Conservation (phyloP, 2,888 invertebrate species). For the Chymomyza caudatula region DNA sequence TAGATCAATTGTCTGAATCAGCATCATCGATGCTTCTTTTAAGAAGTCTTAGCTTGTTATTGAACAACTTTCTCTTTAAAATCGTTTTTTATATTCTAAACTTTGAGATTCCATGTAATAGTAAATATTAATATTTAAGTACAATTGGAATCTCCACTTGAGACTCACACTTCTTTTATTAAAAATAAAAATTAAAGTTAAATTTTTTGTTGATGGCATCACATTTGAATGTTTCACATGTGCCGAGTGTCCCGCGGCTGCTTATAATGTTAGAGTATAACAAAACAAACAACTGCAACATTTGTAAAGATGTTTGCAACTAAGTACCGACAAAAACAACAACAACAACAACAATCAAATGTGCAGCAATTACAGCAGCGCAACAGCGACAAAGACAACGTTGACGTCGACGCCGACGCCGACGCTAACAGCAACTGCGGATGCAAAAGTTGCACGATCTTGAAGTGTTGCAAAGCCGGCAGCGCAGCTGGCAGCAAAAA, state of each 20-base stretch:
- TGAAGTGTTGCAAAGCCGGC: conserved; percentile 8
- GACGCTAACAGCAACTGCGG: conserved; percentile 40
- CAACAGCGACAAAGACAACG: conserved; percentile 6
- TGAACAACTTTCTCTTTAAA: too few species aligned
- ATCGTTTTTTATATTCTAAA: too few species aligned
- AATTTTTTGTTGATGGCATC: too few species aligned
- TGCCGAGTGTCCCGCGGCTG: neutral
- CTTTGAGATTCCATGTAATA: too few species aligned
- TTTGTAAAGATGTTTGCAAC: neutral
- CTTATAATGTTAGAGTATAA: neutral
- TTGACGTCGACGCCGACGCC: conserved; percentile 6
- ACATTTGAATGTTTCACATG: too few species aligned
- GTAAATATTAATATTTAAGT: too few species aligned
- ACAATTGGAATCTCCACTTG: too few species aligned
- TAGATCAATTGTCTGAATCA: too few species aligned
- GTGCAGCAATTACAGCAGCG: conserved; percentile 43
- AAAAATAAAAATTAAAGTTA: too few species aligned
- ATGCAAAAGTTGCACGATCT: conserved; percentile 39
- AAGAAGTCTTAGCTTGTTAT: too few species aligned
- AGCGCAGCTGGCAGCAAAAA: conserved; percentile 43
- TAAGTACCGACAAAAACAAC: conserved; percentile 3
- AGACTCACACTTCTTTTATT: too few species aligned
- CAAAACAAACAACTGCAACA: neutral
- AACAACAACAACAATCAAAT: conserved; percentile 32
- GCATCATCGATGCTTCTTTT: too few species aligned